Evolutionary conservation across 2,797 vertebrate species (phyloP).

Genomic region (Potorous gilbertii): DNA sequence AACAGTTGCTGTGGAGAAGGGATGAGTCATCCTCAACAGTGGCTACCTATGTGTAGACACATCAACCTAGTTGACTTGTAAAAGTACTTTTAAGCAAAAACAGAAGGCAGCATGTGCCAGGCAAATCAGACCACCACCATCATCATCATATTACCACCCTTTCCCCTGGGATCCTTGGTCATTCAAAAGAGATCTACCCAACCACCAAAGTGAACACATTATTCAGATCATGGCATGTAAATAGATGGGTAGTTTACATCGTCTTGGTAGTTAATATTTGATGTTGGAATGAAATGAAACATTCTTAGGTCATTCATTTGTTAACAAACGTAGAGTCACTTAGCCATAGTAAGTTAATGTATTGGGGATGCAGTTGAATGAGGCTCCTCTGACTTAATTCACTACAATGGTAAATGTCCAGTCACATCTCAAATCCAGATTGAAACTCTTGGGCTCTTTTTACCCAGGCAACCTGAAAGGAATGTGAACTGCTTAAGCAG

Average conservation of each 20-base stretch:
- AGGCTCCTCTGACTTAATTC: neutral
- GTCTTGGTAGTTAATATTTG: neutral
- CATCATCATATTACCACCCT: neutral
- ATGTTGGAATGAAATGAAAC: neutral
- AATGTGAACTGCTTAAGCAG: neutral
- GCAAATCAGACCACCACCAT: neutral
- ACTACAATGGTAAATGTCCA: neutral
- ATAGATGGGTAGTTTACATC: neutral
- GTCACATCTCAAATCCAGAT: neutral
- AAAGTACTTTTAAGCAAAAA: neutral
- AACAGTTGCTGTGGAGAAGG: neutral
- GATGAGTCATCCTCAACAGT: neutral
- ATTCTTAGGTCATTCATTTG: neutral
- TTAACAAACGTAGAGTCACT: neutral
- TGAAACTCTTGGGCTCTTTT: neutral
- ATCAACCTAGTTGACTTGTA: neutral
- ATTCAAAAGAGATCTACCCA: neutral
- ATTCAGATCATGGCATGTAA: neutral
- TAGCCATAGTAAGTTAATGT: neutral
- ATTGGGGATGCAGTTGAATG: neutral
- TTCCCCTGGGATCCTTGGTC: neutral
- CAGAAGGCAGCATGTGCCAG: neutral
- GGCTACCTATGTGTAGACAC: neutral
- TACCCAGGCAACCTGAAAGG: neutral
- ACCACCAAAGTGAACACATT: neutral